Evolutionary conservation across 2,888 invertebrate species (phyloP).

Genomic region (Amiota mariae): DNA sequence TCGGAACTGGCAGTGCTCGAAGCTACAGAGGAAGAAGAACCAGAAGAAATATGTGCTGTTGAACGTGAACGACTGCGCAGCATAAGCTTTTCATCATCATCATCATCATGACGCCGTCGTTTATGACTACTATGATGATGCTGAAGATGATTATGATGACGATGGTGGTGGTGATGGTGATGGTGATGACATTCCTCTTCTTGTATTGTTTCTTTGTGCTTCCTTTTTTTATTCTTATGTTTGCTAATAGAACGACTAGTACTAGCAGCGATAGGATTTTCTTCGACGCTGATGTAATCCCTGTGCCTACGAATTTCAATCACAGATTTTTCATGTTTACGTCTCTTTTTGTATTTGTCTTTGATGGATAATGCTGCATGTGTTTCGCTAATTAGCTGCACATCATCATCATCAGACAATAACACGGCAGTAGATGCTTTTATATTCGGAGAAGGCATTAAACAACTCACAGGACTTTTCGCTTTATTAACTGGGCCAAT

Average conservation of each 20-base stretch:
- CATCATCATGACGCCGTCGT: conserved; percentile 19
- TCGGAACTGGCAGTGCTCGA: neutral
- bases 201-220: neutral
- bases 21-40: neutral
- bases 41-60: neutral
- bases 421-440: conserved; percentile 47
- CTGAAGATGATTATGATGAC: neutral
- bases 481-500: conserved; percentile 32
- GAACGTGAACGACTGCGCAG: conserved; percentile 19
- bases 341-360: conserved; percentile 34
- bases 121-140: neutral
- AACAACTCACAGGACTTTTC: conserved; percentile 4
- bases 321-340: neutral
- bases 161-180: neutral
- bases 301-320: neutral
- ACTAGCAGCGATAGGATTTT: neutral
- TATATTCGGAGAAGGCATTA: conserved; percentile 2
- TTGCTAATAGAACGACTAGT: neutral
- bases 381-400: conserved; percentile 55
- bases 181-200: neutral
- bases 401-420: conserved; percentile 65
- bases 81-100: conserved; percentile 14
- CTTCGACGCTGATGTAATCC: neutral
- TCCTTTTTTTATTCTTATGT: conserved; percentile 1
- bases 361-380: conserved; percentile 44